These are phyloP conservation scores for Plecturocebus donacophilus DNA, from an alignment of 2,113 vertebrate species.

Conservation along the genomic window DNA sequence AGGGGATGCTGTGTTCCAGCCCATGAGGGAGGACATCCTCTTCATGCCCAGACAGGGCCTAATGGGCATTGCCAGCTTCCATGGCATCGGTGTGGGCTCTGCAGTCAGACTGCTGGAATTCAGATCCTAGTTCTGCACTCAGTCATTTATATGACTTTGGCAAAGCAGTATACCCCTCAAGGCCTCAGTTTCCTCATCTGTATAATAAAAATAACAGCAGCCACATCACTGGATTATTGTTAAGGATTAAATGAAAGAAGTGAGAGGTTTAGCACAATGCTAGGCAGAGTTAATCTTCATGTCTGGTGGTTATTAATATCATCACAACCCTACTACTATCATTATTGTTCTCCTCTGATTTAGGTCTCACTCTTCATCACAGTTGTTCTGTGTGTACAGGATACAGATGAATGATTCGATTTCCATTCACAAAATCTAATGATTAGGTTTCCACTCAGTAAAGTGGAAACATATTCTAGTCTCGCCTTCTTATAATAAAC, in stretches of 20 bases:
- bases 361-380: not conserved
- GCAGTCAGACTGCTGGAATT: not conserved
- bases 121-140: not conserved
- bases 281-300: fast-evolving
- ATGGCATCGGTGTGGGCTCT: fast-evolving
- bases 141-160: not conserved
- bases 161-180: not conserved
- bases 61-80: not conserved
- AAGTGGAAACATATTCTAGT: not conserved
- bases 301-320: not conserved
- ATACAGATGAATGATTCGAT: not conserved
- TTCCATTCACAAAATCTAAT: not conserved
- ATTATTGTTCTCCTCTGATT: not conserved
- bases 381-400: not conserved
- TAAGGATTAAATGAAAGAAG: not conserved
- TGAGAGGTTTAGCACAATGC: not conserved
- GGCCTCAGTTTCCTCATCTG: not conserved
- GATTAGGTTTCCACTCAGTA: not conserved
- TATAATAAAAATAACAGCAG: not conserved
- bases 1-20: not conserved
- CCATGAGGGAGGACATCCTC: not conserved
- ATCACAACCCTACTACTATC: fast-evolving
- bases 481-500: not conserved
- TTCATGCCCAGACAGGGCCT: not conserved
- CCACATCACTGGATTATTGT: not conserved